A percentile compares a stretch with the other conserved stretches of the same genome.
These are phyloP conservation scores for Spinus olivaceus DNA, from an alignment of 2,797 vertebrate genomes.

Conservation along the genomic window DNA sequence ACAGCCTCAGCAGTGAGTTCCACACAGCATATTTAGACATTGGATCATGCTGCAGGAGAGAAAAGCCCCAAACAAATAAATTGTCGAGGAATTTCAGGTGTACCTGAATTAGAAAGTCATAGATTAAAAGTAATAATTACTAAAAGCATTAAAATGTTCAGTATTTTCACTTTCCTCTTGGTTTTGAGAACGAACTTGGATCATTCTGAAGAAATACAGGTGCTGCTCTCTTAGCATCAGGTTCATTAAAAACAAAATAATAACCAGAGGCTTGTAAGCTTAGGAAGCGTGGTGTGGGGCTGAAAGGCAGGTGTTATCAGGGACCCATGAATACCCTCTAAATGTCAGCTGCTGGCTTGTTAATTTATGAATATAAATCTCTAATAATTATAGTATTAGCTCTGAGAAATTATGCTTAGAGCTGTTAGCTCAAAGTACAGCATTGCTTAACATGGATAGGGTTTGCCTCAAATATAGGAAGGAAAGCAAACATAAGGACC, in stretches of 20 bases:
- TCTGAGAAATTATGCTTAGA: neutral
- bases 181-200: neutral
- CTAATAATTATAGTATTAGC: neutral
- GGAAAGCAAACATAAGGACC: neutral
- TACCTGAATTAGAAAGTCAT: neutral
- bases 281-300: neutral
- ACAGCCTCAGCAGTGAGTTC: neutral
- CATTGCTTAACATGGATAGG: neutral
- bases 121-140: neutral
- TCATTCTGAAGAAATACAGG: neutral
- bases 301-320: neutral
- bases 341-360: neutral
- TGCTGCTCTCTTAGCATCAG: neutral
- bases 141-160: neutral
- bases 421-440: neutral
- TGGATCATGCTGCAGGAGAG: neutral
- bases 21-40: neutral
- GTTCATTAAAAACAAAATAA: neutral
- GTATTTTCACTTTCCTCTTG: neutral
- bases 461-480: neutral
- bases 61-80: neutral
- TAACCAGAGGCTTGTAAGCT: neutral
- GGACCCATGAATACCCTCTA: neutral
- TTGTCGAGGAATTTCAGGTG: neutral
- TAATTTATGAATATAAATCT: neutral